A percentile compares a stretch with the other conserved stretches of the same genome.
Evolutionary conservation across 2,888 invertebrate genomes (phyloP).

Genomic region (Eurois occulta): DNA sequence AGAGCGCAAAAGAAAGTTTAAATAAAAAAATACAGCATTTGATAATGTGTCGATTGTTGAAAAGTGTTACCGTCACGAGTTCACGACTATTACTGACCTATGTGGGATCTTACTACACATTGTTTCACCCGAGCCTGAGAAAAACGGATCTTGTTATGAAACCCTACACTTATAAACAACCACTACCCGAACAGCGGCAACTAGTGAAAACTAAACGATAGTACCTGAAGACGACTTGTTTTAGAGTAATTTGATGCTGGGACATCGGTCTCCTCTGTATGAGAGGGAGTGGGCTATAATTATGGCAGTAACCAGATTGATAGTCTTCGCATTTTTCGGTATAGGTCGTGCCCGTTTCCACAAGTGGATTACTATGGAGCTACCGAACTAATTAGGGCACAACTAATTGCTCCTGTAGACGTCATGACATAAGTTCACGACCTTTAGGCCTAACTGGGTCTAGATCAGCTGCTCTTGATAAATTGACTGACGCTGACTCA

Average conservation of each 20-base stretch:
- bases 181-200: slow-evolving; percentile 31
- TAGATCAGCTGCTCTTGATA: not conserved
- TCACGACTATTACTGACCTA: slow-evolving; percentile 46
- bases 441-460: not conserved
- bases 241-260: not conserved
- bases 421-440: not conserved
- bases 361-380: not conserved
- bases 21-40: slow-evolving; percentile 16
- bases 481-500: not conserved
- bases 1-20: slow-evolving; percentile 20
- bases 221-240: not conserved
- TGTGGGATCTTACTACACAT: slow-evolving; percentile 38
- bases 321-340: not conserved
- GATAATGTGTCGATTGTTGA: slow-evolving; percentile 32
- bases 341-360: not conserved
- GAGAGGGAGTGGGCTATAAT: not conserved
- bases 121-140: slow-evolving; percentile 46
- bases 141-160: slow-evolving; percentile 49
- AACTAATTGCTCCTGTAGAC: not conserved
- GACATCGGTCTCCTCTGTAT: not conserved
- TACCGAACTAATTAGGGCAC: not conserved
- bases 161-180: slow-evolving; percentile 21
- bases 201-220: slow-evolving; percentile 14
- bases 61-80: slow-evolving; percentile 19
- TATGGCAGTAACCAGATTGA: not conserved